phyloP scores from a whole-genome alignment of 2,888 invertebrate species.

The Drosophila picticornis region DNA sequence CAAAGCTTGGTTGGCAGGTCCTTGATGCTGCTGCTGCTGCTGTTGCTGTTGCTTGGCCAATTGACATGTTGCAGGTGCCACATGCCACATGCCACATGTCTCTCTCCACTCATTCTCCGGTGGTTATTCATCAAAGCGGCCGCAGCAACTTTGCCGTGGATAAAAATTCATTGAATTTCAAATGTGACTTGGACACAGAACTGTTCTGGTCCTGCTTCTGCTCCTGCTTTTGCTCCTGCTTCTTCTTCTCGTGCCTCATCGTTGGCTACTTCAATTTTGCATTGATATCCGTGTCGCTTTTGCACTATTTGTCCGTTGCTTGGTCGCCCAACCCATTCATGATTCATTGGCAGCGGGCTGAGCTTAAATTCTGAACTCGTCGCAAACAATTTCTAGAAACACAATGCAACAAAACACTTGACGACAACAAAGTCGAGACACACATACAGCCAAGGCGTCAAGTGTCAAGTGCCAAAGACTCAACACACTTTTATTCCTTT shows the following conservation, averaged over 20 bases:
- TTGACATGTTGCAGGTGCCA: conserved; percentile 74
- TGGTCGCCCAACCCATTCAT: conserved; percentile 55
- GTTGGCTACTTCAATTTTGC: conserved; percentile 76
- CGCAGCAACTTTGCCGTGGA: conserved; percentile 58
- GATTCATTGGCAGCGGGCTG: conserved; percentile 58
- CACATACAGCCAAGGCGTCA: conserved; percentile 34
- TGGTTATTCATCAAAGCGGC: conserved; percentile 69
- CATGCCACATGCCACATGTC: conserved; percentile 5
- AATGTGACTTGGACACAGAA: conserved; percentile 67
- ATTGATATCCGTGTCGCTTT: conserved; percentile 58
- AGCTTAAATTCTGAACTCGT: conserved; percentile 54
- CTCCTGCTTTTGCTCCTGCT: neutral
- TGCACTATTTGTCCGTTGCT: conserved; percentile 1
- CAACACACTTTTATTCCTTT: conserved; percentile 40
- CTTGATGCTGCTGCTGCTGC: conserved; percentile 13
- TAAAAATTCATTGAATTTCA: conserved; percentile 84
- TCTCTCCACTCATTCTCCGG: conserved; percentile 22
- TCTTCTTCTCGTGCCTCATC: conserved; percentile 48
- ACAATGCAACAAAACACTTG: conserved; percentile 48
- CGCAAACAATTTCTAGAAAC: conserved; percentile 33
- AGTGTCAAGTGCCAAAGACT: conserved; percentile 47
- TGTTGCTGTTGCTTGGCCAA: conserved; percentile 46
- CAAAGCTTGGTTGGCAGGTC: conserved; percentile 59
- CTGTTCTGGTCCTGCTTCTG: neutral
- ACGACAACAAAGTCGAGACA: conserved; percentile 50